Percentiles rank a stretch among this genome's conserved stretches.
Conservation (phyloP, 23 tunicate genomes). For the Ciona savignyi region DNA sequence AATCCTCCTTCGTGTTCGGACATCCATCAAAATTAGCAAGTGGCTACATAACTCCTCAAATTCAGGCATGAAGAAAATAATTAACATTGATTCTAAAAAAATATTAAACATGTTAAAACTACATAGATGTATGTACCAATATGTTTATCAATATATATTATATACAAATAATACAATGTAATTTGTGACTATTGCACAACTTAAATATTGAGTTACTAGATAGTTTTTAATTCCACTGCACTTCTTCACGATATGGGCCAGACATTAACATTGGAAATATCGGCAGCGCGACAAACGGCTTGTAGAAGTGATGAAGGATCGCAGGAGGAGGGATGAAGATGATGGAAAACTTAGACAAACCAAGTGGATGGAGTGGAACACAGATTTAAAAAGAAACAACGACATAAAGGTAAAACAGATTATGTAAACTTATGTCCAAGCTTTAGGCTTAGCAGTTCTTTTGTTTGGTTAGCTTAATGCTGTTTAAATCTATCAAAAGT, state of each 20-base stretch:
- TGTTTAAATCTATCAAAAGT: background rate
- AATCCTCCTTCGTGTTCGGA: constrained; percentile 30
- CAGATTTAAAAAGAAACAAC: constrained; percentile 31
- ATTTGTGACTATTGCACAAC: no score
- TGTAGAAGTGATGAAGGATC: constrained; percentile 69
- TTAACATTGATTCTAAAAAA: no score
- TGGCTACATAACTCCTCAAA: constrained; percentile 60
- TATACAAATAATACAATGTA: no score
- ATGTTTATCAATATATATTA: no score
- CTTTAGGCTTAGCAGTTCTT: no score
- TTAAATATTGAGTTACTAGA: no score
- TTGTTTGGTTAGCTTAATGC: background rate
- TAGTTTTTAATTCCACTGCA: no score
- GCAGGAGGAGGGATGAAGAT: constrained; percentile 35
- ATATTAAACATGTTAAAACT: no score
- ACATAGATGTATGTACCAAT: no score
- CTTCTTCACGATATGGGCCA: no score
- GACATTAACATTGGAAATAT: no score
- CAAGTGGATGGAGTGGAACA: constrained; percentile 49
- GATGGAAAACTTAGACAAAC: constrained; percentile 37
- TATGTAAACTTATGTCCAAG: no score
- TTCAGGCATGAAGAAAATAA: constrained; percentile 32
- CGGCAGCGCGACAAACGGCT: constrained; percentile 74
- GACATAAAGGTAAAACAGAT: constrained; percentile 25
- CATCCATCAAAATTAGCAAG: constrained; percentile 20